These are phyloP conservation scores for Pherbina coryleti DNA, from an alignment of 2,888 invertebrate genomes.

Conservation along the genomic window DNA sequence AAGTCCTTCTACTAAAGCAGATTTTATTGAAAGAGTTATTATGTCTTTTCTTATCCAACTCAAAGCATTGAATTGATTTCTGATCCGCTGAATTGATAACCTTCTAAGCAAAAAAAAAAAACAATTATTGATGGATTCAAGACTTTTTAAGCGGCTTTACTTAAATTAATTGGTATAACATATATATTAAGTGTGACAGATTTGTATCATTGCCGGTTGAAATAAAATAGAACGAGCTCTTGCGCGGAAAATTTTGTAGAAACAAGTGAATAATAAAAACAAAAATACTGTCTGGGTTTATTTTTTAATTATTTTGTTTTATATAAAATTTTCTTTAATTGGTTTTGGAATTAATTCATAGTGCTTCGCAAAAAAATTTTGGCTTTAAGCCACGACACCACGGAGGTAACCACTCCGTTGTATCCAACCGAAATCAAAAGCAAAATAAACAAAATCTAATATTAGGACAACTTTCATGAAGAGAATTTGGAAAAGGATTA, in stretches of 20 bases:
- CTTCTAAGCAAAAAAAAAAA: no score
- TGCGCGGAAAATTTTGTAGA: background rate
- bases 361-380: no score
- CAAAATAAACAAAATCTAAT: no score
- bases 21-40: background rate
- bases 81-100: conserved; percentile 18
- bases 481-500: no score
- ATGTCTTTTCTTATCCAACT: background rate
- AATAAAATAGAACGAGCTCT: conserved; percentile 8
- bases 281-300: no score
- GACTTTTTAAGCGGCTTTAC: conserved; percentile 16
- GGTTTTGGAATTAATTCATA: no score
- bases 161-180: conserved; percentile 26
- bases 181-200: conserved; percentile 15
- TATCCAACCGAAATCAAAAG: no score
- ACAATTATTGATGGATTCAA: background rate
- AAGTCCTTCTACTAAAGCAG: background rate
- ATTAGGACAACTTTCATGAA: no score
- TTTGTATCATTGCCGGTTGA: background rate
- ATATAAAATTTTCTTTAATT: no score
- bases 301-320: no score
- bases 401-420: no score
- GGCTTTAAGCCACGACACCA: no score
- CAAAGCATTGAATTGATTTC: background rate
- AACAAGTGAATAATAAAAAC: background rate